Conservation (phyloP, 2,888 invertebrate species). For the Plemyria rubiginata region DNA sequence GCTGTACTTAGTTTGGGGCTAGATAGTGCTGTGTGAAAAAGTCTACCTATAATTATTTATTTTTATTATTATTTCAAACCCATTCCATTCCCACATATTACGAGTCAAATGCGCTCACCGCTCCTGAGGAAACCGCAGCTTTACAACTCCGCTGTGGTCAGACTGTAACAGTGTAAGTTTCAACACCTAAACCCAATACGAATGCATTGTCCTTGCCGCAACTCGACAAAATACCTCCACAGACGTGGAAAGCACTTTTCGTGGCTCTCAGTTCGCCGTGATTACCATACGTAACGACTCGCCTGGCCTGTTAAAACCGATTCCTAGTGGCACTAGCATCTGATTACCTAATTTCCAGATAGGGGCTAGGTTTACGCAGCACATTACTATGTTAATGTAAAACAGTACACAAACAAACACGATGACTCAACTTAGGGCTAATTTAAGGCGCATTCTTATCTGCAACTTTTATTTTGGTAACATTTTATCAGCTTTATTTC, state of each 20-base stretch:
- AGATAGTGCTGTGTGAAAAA: no score
- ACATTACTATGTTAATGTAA: constrained; percentile 50
- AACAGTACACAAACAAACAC: constrained; percentile 39
- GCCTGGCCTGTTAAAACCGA: constrained; percentile 23
- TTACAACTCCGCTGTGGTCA: neutral
- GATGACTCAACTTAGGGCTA: constrained; percentile 25
- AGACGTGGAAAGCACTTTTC: constrained; percentile 27
- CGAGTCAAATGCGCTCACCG: neutral
- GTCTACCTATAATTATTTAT: no score
- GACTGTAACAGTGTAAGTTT: constrained; percentile 11
- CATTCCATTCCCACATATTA: neutral
- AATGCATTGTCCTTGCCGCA: constrained; percentile 15
- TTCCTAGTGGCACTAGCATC: constrained; percentile 26
- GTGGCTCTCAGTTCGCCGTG: constrained; percentile 11
- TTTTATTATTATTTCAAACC: no score
- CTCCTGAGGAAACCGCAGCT: neutral
- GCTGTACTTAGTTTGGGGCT: no score
- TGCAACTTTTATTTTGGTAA: neutral
- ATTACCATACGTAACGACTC: constrained; percentile 28
- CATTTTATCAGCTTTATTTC: neutral
- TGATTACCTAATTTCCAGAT: constrained; percentile 33
- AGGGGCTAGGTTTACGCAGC: constrained; percentile 32
- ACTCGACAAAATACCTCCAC: constrained; percentile 18
- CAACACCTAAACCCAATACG: constrained; percentile 11
- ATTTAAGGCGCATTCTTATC: constrained; percentile 12